Evolutionary conservation across 2,888 invertebrate species (phyloP).

Genomic region (Ophonus ardosiacus): DNA sequence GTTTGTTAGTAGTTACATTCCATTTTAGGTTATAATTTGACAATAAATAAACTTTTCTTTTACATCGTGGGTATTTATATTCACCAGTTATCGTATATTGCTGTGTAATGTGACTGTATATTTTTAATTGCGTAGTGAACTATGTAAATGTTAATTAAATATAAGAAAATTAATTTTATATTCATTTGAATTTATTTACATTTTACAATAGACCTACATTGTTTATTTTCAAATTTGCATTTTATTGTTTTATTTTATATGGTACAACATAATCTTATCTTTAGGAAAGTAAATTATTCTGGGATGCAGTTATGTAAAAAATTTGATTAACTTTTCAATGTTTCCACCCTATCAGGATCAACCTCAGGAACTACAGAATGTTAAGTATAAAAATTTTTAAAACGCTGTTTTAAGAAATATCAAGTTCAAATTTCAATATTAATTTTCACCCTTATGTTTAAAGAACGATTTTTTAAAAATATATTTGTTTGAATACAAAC

Average conservation of each 20-base stretch:
- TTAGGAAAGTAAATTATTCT: no score
- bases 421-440: no score
- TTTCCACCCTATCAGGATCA: no score
- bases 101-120: conserved; percentile 54
- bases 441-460: no score
- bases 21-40: conserved; percentile 60
- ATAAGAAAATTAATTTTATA: conserved; percentile 62
- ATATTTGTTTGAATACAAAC: no score
- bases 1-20: conserved; percentile 54
- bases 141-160: conserved; percentile 62
- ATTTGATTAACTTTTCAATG: no score
- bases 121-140: conserved; percentile 57
- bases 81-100: conserved; percentile 60
- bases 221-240: background rate
- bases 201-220: background rate
- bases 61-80: conserved; percentile 53
- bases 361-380: no score
- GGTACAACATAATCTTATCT: background rate
- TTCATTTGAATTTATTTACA: conserved; percentile 21
- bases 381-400: no score
- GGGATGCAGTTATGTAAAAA: no score
- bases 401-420: no score
- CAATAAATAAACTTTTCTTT: conserved; percentile 53
- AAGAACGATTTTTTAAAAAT: no score
- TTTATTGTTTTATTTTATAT: background rate